Evolutionary conservation across 2,888 invertebrate species (phyloP).

Genomic region (Pteria penguin): DNA sequence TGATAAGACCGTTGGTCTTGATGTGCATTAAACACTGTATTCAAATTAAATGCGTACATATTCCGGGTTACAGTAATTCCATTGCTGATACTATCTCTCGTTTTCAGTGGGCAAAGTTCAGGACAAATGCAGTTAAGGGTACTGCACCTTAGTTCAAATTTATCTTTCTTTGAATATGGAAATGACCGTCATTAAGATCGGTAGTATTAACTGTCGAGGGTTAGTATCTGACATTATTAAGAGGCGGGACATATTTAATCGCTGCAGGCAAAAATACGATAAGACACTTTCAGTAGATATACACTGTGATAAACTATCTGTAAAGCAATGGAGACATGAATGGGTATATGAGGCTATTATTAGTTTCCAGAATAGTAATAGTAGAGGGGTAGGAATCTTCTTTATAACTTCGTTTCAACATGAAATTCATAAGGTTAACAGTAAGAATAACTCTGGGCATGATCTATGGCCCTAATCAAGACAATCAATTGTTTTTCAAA

Average conservation of each 20-base stretch:
- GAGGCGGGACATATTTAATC: background rate
- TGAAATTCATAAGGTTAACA: background rate
- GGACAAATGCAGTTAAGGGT: background rate
- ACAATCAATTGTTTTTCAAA: background rate
- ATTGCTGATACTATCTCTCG: too few relatives aligned
- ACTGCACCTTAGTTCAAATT: background rate
- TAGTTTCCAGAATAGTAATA: background rate
- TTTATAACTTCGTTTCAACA: conserved; percentile 4
- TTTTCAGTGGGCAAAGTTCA: too few relatives aligned
- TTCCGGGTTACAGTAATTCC: too few relatives aligned
- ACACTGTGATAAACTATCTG: conserved; percentile 8
- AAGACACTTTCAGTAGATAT: background rate
- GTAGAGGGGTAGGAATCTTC: conserved; percentile 16
- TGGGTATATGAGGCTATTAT: conserved; percentile 15
- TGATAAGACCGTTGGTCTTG: background rate
- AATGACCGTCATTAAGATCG: background rate
- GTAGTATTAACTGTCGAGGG: background rate
- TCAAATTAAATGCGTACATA: too few relatives aligned
- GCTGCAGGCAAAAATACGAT: background rate
- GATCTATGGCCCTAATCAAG: background rate
- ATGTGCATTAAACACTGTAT: background rate
- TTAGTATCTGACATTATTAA: background rate
- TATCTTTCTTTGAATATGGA: background rate
- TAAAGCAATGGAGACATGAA: background rate
- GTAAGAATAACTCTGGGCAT: background rate